Evolutionary conservation across 1,140 invertebrate genomes (phyloP).

Genomic region (Aphaenogaster ashmeadi): DNA sequence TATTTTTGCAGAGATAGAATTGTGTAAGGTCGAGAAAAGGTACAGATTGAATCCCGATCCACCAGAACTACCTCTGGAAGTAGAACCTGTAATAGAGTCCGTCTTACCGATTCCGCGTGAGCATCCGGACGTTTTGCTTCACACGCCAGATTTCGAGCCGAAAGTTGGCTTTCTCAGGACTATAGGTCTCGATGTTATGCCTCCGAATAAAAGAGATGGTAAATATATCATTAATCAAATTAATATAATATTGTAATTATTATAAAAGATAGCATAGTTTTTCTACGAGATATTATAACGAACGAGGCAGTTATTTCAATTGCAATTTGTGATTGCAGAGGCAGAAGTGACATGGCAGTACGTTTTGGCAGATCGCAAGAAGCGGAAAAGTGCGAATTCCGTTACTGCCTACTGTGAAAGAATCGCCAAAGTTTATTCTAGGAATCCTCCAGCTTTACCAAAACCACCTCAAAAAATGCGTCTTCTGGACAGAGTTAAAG

Average conservation of each 20-base stretch:
- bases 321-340: constrained; percentile 79
- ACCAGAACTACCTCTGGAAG: constrained; percentile 78
- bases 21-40: constrained; percentile 83
- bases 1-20: constrained; percentile 79
- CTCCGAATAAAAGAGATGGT: constrained; percentile 84
- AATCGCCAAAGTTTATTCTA: constrained; percentile 82
- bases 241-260: background rate
- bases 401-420: constrained; percentile 85
- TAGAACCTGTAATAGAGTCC: constrained; percentile 78
- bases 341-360: constrained; percentile 86
- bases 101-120: constrained; percentile 84
- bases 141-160: constrained; percentile 83
- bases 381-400: constrained; percentile 84
- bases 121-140: constrained; percentile 84
- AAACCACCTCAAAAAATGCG: constrained; percentile 82
- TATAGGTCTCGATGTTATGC: constrained; percentile 85
- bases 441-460: constrained; percentile 80
- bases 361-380: constrained; percentile 85
- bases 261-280: background rate
- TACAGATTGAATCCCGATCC: constrained; percentile 83
- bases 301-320: constrained; percentile 25
- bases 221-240: constrained; percentile 64
- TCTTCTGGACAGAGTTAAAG: constrained; percentile 81
- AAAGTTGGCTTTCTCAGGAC: constrained; percentile 84
- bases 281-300: background rate